Percentiles rank a stretch among this genome's conserved stretches.
phyloP scores from a whole-genome alignment of 2,888 invertebrate species.

The Tetrapedia diversipes region DNA sequence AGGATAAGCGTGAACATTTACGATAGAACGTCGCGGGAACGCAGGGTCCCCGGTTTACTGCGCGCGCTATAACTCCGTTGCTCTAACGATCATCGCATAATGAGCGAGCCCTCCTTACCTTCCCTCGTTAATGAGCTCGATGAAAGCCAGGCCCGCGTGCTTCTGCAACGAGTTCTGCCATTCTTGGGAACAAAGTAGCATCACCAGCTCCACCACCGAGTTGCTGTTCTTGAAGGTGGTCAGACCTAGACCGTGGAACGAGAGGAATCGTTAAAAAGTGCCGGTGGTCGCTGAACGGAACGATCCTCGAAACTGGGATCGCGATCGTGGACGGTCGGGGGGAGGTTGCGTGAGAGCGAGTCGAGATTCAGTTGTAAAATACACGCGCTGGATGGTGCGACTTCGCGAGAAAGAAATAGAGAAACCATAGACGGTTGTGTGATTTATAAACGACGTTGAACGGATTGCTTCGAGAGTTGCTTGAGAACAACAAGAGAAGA shows the following conservation, averaged over 20 bases:
- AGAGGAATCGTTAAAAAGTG: constrained; percentile 31
- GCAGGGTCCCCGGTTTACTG: constrained; percentile 42
- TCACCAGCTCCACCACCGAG: constrained; percentile 99
- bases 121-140: constrained; percentile 99
- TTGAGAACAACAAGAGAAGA: too few species aligned
- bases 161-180: constrained; percentile 99
- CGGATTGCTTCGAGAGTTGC: constrained; percentile 47
- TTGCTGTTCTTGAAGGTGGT: constrained; percentile 98
- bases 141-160: constrained; percentile 99
- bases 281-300: background rate
- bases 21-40: constrained; percentile 23
- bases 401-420: background rate
- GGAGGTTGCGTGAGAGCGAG: background rate
- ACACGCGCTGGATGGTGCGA: background rate
- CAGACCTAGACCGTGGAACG: constrained; percentile 86
- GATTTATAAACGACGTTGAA: constrained; percentile 57
- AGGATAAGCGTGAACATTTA: constrained; percentile 59
- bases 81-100: constrained; percentile 49
- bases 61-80: constrained; percentile 48
- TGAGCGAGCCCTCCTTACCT: constrained; percentile 82
- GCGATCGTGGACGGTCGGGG: background rate
- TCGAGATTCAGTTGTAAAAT: constrained; percentile 21
- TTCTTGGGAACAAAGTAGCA: constrained; percentile 99
- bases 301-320: background rate
- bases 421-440: constrained; percentile 30